These are phyloP conservation scores for Bemisia tabaci DNA, from an alignment of 1,140 invertebrate species.

Conservation along the genomic window DNA sequence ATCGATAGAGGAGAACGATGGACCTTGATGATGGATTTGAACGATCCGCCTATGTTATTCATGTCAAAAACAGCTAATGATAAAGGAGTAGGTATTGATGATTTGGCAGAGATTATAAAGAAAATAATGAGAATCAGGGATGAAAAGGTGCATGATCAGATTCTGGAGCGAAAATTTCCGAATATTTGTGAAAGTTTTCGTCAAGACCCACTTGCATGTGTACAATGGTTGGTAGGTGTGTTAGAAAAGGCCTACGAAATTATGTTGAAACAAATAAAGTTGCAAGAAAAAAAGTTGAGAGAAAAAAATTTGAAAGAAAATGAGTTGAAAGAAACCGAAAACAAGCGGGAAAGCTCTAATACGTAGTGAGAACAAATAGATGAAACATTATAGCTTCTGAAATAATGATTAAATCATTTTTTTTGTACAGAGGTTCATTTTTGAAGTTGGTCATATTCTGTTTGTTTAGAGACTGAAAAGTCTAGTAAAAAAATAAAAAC, in stretches of 20 bases:
- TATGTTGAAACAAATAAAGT: background rate
- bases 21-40: slow-evolving; percentile 2
- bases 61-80: background rate
- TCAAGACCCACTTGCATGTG: slow-evolving; percentile 1
- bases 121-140: background rate
- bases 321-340: background rate
- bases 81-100: background rate
- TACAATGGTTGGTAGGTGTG: background rate
- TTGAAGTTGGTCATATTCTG: no score
- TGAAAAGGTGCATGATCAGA: background rate
- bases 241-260: background rate
- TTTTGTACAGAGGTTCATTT: no score
- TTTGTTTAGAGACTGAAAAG: no score
- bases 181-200: background rate
- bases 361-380: no score
- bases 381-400: no score
- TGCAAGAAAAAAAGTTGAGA: background rate
- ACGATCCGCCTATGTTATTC: slow-evolving; percentile 1
- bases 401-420: no score
- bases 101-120: background rate
- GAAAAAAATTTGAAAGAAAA: no score
- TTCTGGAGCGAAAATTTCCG: background rate
- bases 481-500: no score
- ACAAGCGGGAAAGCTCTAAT: no score
- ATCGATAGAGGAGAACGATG: background rate